Evolutionary conservation across 2,113 vertebrate species (phyloP), one percentile per base, ranked within the genome.

Genomic region (Madoqua kirkii): DNA sequence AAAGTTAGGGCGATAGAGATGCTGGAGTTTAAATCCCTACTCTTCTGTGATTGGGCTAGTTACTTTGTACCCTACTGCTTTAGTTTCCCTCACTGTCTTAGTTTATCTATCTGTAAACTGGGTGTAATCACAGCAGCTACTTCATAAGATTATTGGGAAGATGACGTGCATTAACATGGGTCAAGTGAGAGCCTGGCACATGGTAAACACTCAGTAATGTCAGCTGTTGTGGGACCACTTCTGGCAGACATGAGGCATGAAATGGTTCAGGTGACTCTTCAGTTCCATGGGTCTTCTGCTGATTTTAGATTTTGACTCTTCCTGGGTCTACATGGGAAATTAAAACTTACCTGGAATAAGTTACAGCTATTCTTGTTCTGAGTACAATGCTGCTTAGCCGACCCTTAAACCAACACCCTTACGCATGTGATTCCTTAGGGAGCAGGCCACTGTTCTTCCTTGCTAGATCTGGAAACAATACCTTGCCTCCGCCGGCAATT

Each of bases 401-500:
- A 55, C 27, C 60, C 36, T 52, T 31, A 62, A 84, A 67, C 10
- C 25, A 82, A 60, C 33, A 81, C 43, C 67, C 5, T 15, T 0
- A 29, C 23, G 54, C 54, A 45, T 7, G 48, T 60, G 85, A 31
- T 25, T n/a, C 78, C 33, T 55, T 21, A 10, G 4, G 29, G 43
- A n/a, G 5, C 12, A 13, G 27, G 33, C 10, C 9, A 23, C 7
- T 10, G 17, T 36, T 74, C 10, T 57, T 31, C 40, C 55, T 8
- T 3, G 17, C 33, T 0, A 1, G 54, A 19, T 15, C 5, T 21
- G 60, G 89, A 76, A 6, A 79, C 52, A 94, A n/a, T 99, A 99
- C 99, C 99, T 99, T 99, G 99, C 96, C 99, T 99, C 98, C 99
- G 99, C 64, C 99, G 99, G 98, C 99, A 99, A 96, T 99, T 99